Evolutionary conservation across 2,888 invertebrate genomes (phyloP).

Genomic region (Toxonevra muliebris): DNA sequence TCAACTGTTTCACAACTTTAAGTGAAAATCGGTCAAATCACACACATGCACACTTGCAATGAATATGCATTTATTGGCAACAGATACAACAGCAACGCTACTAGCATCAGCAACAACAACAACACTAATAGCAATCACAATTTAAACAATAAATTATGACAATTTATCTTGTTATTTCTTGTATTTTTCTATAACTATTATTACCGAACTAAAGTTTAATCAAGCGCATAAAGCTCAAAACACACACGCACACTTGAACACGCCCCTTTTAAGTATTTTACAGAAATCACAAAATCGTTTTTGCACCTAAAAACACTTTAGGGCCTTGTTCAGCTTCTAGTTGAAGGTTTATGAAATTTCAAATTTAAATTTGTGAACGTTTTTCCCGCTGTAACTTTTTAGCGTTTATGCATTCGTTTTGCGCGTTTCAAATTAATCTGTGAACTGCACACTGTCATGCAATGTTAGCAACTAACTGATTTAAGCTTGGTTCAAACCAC

Average conservation of each 20-base stretch:
- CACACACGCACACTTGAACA: background rate
- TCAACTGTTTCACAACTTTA: background rate
- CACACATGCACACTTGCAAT: background rate
- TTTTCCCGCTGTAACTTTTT: too few relatives aligned
- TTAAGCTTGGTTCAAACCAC: constrained; percentile 21
- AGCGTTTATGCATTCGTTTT: too few relatives aligned
- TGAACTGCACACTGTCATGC: constrained; percentile 23
- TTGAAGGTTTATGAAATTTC: too few relatives aligned
- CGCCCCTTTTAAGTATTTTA: too few relatives aligned
- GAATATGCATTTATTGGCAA: constrained; percentile 8
- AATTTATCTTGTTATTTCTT: background rate
- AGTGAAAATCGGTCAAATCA: constrained; percentile 20
- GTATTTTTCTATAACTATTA: background rate
- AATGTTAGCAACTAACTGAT: constrained; percentile 27
- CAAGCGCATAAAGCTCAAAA: background rate
- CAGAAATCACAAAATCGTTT: too few relatives aligned
- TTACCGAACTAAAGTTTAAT: constrained; percentile 5
- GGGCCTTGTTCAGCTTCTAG: too few relatives aligned
- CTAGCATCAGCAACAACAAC: background rate
- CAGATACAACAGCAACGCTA: constrained; percentile 10
- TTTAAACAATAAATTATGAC: background rate
- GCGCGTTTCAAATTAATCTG: constrained; percentile 10
- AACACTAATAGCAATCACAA: background rate
- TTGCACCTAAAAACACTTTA: too few relatives aligned
- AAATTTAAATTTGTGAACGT: too few relatives aligned